These are phyloP conservation scores for Urosaurus nigricauda DNA, from an alignment of 2,797 vertebrate genomes.

Conservation along the genomic window DNA sequence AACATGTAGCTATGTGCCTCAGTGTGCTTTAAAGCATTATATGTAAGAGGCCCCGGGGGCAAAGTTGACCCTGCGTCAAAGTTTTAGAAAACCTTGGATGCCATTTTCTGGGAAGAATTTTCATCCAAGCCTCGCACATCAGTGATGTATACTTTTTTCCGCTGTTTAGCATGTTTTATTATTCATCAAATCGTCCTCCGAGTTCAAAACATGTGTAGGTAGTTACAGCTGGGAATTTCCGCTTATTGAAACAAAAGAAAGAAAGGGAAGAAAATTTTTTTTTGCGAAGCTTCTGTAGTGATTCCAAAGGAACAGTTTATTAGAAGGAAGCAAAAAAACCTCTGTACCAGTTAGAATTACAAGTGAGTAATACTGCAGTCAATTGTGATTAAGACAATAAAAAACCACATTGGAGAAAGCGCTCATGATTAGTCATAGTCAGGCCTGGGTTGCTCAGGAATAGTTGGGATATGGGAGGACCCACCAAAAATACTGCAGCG, in stretches of 20 bases:
- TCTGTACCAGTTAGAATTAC: background rate
- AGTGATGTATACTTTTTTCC: conserved; percentile 16
- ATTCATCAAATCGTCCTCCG: conserved; percentile 8
- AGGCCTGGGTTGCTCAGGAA: background rate
- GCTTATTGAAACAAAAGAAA: background rate
- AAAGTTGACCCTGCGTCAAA: background rate
- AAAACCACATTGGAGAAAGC: background rate
- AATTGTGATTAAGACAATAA: background rate
- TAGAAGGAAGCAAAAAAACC: conserved; percentile 1
- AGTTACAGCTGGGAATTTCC: background rate
- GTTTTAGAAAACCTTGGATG: background rate
- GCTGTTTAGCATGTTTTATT: conserved; percentile 21
- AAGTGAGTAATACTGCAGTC: conserved; percentile 5
- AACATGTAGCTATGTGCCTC: background rate
- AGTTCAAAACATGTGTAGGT: conserved; percentile 31
- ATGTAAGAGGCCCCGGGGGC: background rate
- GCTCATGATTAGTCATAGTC: background rate
- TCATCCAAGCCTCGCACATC: background rate
- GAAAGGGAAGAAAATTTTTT: background rate
- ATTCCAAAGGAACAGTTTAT: conserved; percentile 12
- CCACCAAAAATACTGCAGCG: background rate
- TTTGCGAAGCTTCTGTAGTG: background rate
- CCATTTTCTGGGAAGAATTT: background rate
- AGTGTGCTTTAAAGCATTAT: background rate
- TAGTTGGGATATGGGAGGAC: background rate